These are phyloP conservation scores for Xiphias gladius DNA, from an alignment of 2,113 vertebrate species.

Conservation along the genomic window DNA sequence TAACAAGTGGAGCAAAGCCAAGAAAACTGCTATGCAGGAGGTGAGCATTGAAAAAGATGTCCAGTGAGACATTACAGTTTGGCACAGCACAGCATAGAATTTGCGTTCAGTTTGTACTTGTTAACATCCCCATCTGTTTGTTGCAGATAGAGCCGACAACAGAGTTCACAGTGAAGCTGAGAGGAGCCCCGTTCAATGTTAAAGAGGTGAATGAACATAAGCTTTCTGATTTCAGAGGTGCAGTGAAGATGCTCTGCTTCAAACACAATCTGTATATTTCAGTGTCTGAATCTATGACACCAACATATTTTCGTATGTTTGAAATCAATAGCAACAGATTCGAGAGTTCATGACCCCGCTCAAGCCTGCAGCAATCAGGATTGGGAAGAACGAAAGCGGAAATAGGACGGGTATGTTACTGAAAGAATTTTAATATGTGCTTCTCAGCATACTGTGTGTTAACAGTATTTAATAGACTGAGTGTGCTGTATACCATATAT, in stretches of 20 bases:
- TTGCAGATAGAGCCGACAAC: slow-evolving; percentile 81
- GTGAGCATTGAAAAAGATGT: slow-evolving; percentile 27
- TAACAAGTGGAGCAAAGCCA: slow-evolving; percentile 29
- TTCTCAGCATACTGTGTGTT: background rate
- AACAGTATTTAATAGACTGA: background rate
- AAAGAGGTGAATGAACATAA: slow-evolving; percentile 86
- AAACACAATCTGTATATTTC: background rate
- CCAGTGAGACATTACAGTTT: background rate
- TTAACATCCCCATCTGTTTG: slow-evolving; percentile 34
- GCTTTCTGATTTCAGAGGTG: background rate
- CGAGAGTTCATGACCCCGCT: slow-evolving; percentile 92
- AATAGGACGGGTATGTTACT: slow-evolving; percentile 87
- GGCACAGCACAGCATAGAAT: background rate
- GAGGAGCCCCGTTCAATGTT: slow-evolving; percentile 89
- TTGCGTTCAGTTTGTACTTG: background rate
- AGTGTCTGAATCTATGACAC: background rate
- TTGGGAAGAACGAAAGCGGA: slow-evolving; percentile 87
- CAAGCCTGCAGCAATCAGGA: slow-evolving; percentile 90
- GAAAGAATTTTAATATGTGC: background rate
- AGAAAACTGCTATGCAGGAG: slow-evolving; percentile 70
- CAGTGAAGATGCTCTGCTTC: background rate
- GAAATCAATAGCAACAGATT: slow-evolving; percentile 87
- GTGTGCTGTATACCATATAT: background rate
- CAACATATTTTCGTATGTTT: background rate
- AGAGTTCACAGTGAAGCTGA: slow-evolving; percentile 90